Evolutionary conservation across 2,888 invertebrate species (phyloP).

Genomic region (Drosophila emarginata): DNA sequence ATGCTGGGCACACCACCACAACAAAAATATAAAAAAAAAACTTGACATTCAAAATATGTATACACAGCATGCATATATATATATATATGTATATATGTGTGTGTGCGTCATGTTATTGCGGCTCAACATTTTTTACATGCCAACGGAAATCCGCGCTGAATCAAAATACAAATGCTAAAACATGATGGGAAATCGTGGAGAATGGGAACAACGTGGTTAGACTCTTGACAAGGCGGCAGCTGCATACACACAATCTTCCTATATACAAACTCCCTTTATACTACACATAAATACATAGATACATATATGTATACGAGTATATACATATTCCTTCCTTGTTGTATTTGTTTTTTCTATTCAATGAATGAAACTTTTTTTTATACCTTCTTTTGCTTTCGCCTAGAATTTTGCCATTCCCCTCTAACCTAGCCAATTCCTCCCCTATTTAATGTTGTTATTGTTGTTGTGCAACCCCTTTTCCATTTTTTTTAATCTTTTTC

Average conservation of each 20-base stretch:
- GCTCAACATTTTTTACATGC: constrained; percentile 48
- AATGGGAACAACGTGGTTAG: constrained; percentile 49
- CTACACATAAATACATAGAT: background rate
- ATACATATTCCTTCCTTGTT: constrained; percentile 17
- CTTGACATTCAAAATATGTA: constrained; percentile 58
- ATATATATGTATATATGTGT: constrained; percentile 9
- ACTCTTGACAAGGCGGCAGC: constrained; percentile 38
- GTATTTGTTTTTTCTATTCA: constrained; percentile 45
- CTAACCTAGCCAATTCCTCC: background rate
- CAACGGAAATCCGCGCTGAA: constrained; percentile 52
- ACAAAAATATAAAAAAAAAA: constrained; percentile 24
- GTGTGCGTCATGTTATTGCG: constrained; percentile 36
- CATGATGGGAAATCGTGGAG: constrained; percentile 29
- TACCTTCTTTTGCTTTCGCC: constrained; percentile 21
- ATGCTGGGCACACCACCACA: background rate
- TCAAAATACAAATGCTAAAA: constrained; percentile 32
- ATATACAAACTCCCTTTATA: background rate
- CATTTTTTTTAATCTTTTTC: no score
- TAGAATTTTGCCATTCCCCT: constrained; percentile 20
- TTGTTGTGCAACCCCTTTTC: constrained; percentile 13
- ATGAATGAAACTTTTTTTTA: constrained; percentile 46
- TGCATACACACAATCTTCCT: constrained; percentile 21
- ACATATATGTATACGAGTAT: constrained; percentile 9
- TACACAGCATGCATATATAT: background rate
- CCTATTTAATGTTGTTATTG: background rate